Base-by-base conservation (phyloP, 2,888 invertebrate genomes). In the Leucophenga maculata region DNA sequence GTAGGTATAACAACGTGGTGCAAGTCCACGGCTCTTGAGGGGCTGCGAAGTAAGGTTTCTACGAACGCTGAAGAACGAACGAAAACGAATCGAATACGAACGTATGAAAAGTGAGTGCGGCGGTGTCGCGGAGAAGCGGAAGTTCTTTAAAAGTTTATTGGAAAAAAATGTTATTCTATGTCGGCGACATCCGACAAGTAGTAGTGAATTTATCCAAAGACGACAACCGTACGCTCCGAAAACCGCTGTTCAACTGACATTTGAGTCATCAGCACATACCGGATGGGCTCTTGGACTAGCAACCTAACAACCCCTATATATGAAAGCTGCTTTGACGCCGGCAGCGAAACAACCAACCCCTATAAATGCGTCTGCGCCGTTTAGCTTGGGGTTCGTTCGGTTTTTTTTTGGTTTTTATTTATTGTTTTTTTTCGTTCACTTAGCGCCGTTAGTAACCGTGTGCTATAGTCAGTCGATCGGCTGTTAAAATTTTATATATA, bases 231-330 rank as follows among this genome's bases (percentile, higher is more conserved):
- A 76, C 84, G 84, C 83, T 83, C 76, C 83, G 76, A 86, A 84
- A 83, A 84, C 84, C 80, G 75, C 82, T 82, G 78, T 82, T 80
- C 85, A 86, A 86, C 86, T 86, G 83, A 72, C 66, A 26, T 26
- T 31, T 50, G 65, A 62, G 65, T 26, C 52, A 48, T 39, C 39
- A 20, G 62, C 22, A 50, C 16, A 16, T 50, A 18, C 50, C n/a
- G 50, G 18, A 18, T 50, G 50, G 77, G 80, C 83, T 76, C 3
- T 26, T 26, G 2, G 26, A 14, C 31, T 16, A 18, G 13, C 32
- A 32, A n/a, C n/a, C n/a, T n/a, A n/a, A 39, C 13, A 60, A 44
- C 60, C 20, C 31, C 20, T 8, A 39, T 13, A 4, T 9, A 31
- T 32, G 8, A n/a, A 50, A 50, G 50, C n/a, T 16, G 16, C 44